phyloP scores from a whole-genome alignment of 2,888 invertebrate genomes.

The Andrena fulva region DNA sequence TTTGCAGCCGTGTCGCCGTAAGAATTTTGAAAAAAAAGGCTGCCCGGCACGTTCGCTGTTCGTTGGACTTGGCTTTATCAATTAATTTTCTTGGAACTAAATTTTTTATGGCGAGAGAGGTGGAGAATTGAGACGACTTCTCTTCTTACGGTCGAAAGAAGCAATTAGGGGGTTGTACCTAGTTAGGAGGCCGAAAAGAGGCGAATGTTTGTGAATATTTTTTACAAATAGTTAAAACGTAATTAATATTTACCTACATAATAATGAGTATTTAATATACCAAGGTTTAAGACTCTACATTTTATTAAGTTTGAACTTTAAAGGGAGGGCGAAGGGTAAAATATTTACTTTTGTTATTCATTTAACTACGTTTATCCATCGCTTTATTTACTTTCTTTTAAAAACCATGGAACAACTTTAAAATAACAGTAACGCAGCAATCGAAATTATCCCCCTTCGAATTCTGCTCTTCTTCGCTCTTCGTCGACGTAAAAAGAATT shows the following conservation, averaged over 20 bases:
- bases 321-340: too few species aligned
- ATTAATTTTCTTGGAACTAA: constrained; percentile 14
- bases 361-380: not conserved
- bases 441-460: not conserved
- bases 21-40: constrained; percentile 42
- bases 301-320: too few species aligned
- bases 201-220: too few species aligned
- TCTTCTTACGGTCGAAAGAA: not conserved
- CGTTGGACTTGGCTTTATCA: not conserved
- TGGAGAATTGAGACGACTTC: not conserved
- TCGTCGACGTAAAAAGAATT: constrained; percentile 25
- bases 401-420: not conserved
- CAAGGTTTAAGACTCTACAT: too few species aligned
- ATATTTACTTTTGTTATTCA: too few species aligned
- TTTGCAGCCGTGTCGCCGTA: constrained; percentile 17
- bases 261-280: too few species aligned
- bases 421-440: constrained; percentile 6
- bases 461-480: constrained; percentile 8
- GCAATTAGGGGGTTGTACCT: not conserved
- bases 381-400: not conserved
- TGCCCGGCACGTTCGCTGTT: not conserved
- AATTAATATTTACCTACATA: too few species aligned
- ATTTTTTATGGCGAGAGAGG: not conserved
- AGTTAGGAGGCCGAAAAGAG: too few species aligned
- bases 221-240: not conserved